These are phyloP conservation scores for Cosmorhoe ocellata DNA, from an alignment of 2,888 invertebrate genomes.

Conservation along the genomic window DNA sequence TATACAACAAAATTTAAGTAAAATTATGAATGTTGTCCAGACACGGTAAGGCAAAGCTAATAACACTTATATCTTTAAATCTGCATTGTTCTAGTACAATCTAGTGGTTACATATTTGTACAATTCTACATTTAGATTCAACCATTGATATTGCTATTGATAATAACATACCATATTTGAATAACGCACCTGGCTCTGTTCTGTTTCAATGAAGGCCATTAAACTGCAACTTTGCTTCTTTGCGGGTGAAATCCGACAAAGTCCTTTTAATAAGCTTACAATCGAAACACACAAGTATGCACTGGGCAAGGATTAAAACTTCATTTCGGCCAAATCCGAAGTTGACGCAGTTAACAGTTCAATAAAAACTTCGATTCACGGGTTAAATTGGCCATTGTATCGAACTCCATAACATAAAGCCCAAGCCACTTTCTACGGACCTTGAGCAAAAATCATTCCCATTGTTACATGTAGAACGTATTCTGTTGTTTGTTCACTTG, in stretches of 20 bases:
- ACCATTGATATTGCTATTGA: slow-evolving; percentile 1
- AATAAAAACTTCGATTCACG: slow-evolving; percentile 42
- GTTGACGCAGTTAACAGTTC: slow-evolving; percentile 16
- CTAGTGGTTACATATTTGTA: background rate
- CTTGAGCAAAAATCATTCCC: slow-evolving; percentile 51
- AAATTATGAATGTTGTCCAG: too few relatives aligned
- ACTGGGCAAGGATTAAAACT: slow-evolving; percentile 21
- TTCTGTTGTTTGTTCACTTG: slow-evolving; percentile 46
- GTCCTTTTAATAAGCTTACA: background rate
- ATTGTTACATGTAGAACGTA: slow-evolving; percentile 56
- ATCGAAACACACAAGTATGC: slow-evolving; percentile 19
- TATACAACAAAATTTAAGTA: too few relatives aligned
- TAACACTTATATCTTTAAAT: too few relatives aligned
- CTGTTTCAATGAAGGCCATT: slow-evolving; percentile 5
- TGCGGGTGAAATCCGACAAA: slow-evolving; percentile 4
- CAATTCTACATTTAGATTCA: background rate
- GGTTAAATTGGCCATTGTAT: slow-evolving; percentile 53
- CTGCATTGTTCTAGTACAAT: too few relatives aligned
- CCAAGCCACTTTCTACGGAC: slow-evolving; percentile 59
- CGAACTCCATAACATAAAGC: slow-evolving; percentile 45
- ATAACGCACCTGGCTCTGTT: slow-evolving; percentile 1
- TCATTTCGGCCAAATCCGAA: slow-evolving; percentile 11
- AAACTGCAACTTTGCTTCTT: slow-evolving; percentile 15
- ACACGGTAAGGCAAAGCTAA: too few relatives aligned
- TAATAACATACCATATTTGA: slow-evolving; percentile 6